Conservation (phyloP, 2,113 vertebrate species). For the Cynoglossus semilaevis region DNA sequence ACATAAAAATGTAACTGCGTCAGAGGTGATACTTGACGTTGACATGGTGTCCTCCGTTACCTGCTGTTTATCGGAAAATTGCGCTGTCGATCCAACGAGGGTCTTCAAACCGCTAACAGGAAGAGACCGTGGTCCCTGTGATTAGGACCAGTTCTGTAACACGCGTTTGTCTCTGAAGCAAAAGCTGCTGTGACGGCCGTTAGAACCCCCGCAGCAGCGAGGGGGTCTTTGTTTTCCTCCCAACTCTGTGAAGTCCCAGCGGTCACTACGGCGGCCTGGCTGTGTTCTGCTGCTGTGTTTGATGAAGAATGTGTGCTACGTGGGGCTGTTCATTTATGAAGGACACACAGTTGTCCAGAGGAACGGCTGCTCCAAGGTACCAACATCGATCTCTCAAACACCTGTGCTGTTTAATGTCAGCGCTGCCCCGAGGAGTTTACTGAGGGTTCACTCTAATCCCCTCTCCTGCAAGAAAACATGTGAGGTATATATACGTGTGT, state of each 20-base stretch:
- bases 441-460: constrained; percentile 60
- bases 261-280: constrained; percentile 16
- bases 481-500: constrained; percentile 27
- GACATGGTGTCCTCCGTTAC: constrained; percentile 13
- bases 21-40: constrained; percentile 29
- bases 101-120: constrained; percentile 59
- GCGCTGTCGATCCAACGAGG: constrained; percentile 42
- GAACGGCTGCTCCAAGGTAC: constrained; percentile 54
- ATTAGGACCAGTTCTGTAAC: constrained; percentile 36
- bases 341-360: constrained; percentile 52
- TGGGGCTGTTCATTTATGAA: constrained; percentile 44
- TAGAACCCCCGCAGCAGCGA: constrained; percentile 14
- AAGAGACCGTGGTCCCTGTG: constrained; percentile 40
- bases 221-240: constrained; percentile 32
- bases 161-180: constrained; percentile 55
- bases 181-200: constrained; percentile 23
- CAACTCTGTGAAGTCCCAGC: constrained; percentile 46
- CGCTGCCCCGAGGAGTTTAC: constrained; percentile 61
- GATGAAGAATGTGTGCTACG: constrained; percentile 60
- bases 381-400: constrained; percentile 69
- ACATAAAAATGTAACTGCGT: constrained; percentile 25
- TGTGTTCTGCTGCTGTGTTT: constrained; percentile 34
- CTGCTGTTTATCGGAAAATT: constrained; percentile 47
- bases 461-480: constrained; percentile 50
- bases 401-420: constrained; percentile 73